phyloP scores from a whole-genome alignment of 2,888 invertebrate genomes.

The Eupithecia exiguata region DNA sequence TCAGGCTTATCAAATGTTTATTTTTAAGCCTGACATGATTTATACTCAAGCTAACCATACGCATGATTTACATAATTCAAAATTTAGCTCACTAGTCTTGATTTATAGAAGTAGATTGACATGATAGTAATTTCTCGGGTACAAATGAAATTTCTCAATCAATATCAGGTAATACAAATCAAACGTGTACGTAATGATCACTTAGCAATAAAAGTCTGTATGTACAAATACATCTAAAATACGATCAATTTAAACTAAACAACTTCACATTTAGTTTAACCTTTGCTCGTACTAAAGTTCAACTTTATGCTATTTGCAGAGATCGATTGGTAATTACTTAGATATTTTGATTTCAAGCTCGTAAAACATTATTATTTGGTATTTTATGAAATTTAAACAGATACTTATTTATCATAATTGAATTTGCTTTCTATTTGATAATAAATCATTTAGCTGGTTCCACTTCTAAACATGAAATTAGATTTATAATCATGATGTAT shows the following conservation, averaged over 20 bases:
- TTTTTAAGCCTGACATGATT: conserved; percentile 52
- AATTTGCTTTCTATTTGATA: background rate
- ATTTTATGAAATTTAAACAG: background rate
- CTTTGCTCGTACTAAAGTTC: conserved; percentile 60
- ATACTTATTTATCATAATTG: background rate
- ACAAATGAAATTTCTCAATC: background rate
- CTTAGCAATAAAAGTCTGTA: conserved; percentile 20
- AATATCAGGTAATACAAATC: background rate
- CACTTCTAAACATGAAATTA: background rate
- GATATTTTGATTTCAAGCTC: conserved; percentile 47
- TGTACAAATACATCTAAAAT: conserved; percentile 30
- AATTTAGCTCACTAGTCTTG: background rate
- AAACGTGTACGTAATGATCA: background rate
- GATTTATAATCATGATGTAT: background rate
- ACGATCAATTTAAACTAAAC: conserved; percentile 35
- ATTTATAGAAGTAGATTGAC: background rate
- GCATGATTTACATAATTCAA: conserved; percentile 1
- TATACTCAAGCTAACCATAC: conserved; percentile 38
- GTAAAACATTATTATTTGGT: conserved; percentile 34
- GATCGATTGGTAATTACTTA: conserved; percentile 52
- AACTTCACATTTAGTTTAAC: conserved; percentile 42
- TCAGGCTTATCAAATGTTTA: conserved; percentile 44
- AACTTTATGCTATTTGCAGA: conserved; percentile 52
- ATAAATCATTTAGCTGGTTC: background rate
- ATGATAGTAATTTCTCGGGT: background rate